Percentiles rank a stretch among this genome's conserved stretches.
Conservation (phyloP, 2,113 vertebrate genomes). For the Oncorhynchus keta region DNA sequence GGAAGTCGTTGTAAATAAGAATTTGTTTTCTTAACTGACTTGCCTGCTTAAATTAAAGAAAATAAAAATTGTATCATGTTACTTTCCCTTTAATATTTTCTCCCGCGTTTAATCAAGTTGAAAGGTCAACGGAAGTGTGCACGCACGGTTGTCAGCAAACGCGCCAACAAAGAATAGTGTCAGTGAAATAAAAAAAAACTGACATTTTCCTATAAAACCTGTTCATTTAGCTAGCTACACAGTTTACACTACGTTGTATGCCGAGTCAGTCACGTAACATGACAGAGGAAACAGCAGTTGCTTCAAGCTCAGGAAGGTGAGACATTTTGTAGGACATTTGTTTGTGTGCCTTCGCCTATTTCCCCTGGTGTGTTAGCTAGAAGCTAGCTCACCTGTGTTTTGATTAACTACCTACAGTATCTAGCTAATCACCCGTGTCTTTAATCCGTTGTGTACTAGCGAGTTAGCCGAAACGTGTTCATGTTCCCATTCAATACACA, state of each 20-base stretch:
- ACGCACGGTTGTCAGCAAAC: slow-evolving; percentile 65
- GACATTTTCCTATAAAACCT: slow-evolving; percentile 22
- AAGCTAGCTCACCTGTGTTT: neutral
- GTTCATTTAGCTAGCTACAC: too few species aligned
- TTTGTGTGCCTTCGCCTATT: neutral
- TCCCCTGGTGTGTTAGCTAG: neutral
- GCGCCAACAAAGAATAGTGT: slow-evolving; percentile 68
- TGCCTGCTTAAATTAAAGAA: too few species aligned
- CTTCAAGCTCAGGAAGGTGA: slow-evolving; percentile 59
- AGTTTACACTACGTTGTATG: too few species aligned
- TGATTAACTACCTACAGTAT: too few species aligned
- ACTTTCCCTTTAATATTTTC: slow-evolving; percentile 71
- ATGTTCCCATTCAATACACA: too few species aligned
- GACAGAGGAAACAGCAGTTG: too few species aligned
- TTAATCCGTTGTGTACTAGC: too few species aligned
- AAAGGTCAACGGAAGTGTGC: slow-evolving; percentile 70
- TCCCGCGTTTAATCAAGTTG: slow-evolving; percentile 67
- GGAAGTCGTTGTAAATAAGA: too few species aligned
- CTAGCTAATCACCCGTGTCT: too few species aligned
- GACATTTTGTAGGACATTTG: neutral
- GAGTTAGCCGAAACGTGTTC: too few species aligned
- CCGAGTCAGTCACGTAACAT: neutral
- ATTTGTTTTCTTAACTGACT: too few species aligned
- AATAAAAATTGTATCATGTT: neutral
- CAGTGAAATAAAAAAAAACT: slow-evolving; percentile 5